phyloP scores from a whole-genome alignment of 2,113 vertebrate genomes.

The Perognathus longimembris region DNA sequence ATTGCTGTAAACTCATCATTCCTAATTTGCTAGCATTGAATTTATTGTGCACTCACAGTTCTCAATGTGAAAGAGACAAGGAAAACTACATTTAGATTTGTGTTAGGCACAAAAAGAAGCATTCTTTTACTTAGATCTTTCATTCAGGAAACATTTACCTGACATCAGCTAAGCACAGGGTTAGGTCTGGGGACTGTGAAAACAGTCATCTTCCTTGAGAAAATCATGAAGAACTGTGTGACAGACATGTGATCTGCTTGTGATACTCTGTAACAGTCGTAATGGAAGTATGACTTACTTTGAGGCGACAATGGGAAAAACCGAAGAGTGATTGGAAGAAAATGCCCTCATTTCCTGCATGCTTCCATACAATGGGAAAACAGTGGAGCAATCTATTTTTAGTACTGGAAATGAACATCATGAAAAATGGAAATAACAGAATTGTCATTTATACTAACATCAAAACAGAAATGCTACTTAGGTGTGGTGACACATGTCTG shows the following conservation, averaged over 20 bases:
- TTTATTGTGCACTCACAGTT: not conserved
- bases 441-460: not conserved
- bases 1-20: not conserved
- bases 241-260: not conserved
- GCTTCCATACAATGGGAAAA: not conserved
- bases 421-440: slow-evolving; percentile 7
- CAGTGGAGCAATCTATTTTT: not conserved
- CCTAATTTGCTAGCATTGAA: not conserved
- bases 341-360: not conserved
- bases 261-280: not conserved
- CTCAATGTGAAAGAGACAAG: slow-evolving; percentile 7
- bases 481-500: too few relatives aligned
- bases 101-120: not conserved
- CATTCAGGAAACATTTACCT: slow-evolving; percentile 45
- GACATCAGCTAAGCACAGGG: not conserved
- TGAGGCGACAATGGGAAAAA: not conserved
- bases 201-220: not conserved
- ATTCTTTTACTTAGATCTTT: not conserved
- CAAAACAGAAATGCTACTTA: not conserved
- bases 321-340: not conserved
- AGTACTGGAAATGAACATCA: not conserved
- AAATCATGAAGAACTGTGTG: not conserved
- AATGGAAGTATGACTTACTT: not conserved
- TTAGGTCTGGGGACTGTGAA: not conserved
- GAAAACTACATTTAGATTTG: slow-evolving; percentile 31